These are phyloP conservation scores for Metacarcinus magister DNA, from an alignment of 2,888 invertebrate genomes.

Conservation along the genomic window DNA sequence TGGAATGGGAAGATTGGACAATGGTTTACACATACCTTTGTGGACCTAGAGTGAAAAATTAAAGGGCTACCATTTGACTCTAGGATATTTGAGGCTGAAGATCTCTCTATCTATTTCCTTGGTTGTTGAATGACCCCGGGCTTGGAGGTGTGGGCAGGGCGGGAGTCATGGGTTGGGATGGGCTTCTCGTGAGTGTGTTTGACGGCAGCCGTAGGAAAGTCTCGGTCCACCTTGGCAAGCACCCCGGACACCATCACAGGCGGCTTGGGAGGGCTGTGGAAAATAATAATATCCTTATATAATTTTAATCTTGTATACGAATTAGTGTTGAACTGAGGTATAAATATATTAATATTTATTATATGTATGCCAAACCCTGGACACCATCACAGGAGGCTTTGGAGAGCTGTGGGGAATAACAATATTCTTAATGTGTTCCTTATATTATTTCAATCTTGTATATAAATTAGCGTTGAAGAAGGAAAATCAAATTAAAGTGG, in stretches of 20 bases:
- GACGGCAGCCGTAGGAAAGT: conserved; percentile 95
- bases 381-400: too few relatives aligned
- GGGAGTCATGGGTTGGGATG: conserved; percentile 88
- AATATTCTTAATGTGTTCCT: too few relatives aligned
- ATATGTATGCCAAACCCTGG: too few relatives aligned
- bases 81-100: not conserved
- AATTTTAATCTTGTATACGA: too few relatives aligned
- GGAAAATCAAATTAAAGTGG: too few relatives aligned
- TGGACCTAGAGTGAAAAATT: not conserved
- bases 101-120: conserved; percentile 88
- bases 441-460: too few relatives aligned
- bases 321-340: too few relatives aligned
- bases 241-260: conserved; percentile 90
- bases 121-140: conserved; percentile 93
- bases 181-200: conserved; percentile 92
- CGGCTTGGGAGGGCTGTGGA: conserved; percentile 68
- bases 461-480: too few relatives aligned
- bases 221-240: conserved; percentile 92
- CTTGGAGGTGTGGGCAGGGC: conserved; percentile 85
- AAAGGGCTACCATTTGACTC: not conserved
- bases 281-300: not conserved
- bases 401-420: too few relatives aligned
- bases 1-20: not conserved
- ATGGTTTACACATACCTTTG: not conserved
- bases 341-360: too few relatives aligned